phyloP scores from a whole-genome alignment of 1,140 invertebrate genomes.

The Brachystomella parvula region DNA sequence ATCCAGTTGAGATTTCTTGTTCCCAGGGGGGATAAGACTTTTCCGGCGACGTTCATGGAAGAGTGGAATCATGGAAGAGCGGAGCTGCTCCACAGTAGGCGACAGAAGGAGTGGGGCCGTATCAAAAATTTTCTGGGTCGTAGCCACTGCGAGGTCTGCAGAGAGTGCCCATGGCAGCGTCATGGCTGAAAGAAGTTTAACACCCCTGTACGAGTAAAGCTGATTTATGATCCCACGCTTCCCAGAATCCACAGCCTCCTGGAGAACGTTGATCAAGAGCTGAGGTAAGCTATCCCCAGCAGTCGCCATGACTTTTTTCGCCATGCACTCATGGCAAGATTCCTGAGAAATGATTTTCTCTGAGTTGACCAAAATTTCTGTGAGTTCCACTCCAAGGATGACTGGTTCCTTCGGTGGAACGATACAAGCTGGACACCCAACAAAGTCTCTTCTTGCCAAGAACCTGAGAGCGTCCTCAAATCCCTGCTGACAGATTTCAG shows the following conservation, averaged over 20 bases:
- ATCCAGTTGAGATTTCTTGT: no score
- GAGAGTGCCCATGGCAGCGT: conserved; percentile 75
- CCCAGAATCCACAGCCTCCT: conserved; percentile 81
- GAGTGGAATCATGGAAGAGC: no score
- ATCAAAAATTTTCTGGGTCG: conserved; percentile 63
- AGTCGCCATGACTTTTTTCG: conserved; percentile 69
- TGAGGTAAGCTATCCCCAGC: conserved; percentile 75
- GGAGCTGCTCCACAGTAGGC: no score
- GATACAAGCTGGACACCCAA: conserved; percentile 76
- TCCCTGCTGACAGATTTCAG: conserved; percentile 93
- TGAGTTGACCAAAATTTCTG: conserved; percentile 40
- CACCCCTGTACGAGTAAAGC: conserved; percentile 70
- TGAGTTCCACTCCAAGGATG: conserved; percentile 59
- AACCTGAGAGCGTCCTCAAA: conserved; percentile 93
- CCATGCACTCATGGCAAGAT: conserved; percentile 71
- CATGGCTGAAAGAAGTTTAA: conserved; percentile 67
- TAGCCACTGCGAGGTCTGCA: conserved; percentile 72
- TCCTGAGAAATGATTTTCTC: conserved; percentile 50
- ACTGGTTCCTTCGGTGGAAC: conserved; percentile 73
- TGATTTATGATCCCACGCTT: conserved; percentile 83
- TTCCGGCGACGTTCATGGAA: no score
- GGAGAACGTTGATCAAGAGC: conserved; percentile 72
- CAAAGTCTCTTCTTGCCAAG: conserved; percentile 81
- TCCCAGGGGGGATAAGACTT: no score
- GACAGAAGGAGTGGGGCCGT: conserved; percentile 45